Base-by-base conservation (phyloP, 1,140 invertebrate species). In the Papilio aristodemus region DNA sequence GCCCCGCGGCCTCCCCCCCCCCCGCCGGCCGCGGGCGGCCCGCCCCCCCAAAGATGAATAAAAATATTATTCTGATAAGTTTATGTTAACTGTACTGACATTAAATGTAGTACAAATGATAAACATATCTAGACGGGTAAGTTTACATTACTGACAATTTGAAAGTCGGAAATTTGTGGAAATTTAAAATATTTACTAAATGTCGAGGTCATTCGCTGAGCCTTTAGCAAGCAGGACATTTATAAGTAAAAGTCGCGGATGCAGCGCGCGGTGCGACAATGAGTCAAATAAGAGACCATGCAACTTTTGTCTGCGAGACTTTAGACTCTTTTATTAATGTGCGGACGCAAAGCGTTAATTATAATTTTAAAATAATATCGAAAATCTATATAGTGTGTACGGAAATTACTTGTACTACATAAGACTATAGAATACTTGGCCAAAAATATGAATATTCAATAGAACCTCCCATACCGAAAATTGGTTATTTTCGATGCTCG, bases 141-240 rank as follows among this genome's bases (percentile, higher is more conserved):
- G 54, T 58, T 36, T 36, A 41, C 9, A 14, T 41, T 14, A 8
- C 6, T 17, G n/a, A 59, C 11, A 59, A 36, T 59, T 59, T 59
- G 32, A 36, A 14, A 59, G 46, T 54, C 32, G 57, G 57, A 59
- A 59, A 59, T 25, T n/a, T 27, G 32, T 59, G 57, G n/a, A 59
- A 59, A 59, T 59, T 59, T 36, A 46, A 17, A 17, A 59, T 36
- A 25, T 36, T 13, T 36, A 14, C 14, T 8, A 59, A 62, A 62
- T 11, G 59, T 62, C 27, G 36, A 9, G 36, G 36, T 22, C 36
- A 38, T 38, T 62, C 59, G 59, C 59, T 37, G 59, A 62, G 14
- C 27, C 36, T 62, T 19, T 10, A 62, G n/a, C 59, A 62, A 36
- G 32, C 59, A 39, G 19, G 46, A 17, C 17, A 46, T n/a, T 43